Conservation (phyloP, 2,888 invertebrate genomes). For the Yponomeuta evonymella region DNA sequence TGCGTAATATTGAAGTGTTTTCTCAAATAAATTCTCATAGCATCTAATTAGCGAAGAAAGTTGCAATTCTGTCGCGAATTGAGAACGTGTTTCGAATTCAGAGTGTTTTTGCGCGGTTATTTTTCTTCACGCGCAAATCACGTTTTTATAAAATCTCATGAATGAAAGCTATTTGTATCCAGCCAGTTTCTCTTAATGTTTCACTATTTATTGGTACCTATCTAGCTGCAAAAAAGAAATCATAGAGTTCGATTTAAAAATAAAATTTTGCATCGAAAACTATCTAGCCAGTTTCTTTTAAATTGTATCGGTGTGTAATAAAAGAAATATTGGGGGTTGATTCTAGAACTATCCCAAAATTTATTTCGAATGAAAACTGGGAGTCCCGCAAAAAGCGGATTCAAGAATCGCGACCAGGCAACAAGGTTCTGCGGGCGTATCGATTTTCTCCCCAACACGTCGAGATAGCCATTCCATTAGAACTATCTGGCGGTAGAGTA, state of each 20-base stretch:
- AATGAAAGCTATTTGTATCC: background rate
- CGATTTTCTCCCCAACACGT: background rate
- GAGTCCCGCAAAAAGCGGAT: background rate
- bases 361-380: no score
- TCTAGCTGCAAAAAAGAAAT: no score
- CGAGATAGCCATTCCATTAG: constrained; percentile 1
- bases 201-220: no score
- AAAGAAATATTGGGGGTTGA: no score
- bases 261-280: no score
- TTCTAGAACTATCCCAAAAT: no score
- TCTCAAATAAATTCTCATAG: background rate
- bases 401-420: background rate
- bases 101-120: background rate
- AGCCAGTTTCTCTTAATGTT: no score
- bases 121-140: background rate
- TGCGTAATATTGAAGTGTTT: background rate
- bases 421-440: background rate
- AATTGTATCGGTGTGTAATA: no score
- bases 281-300: no score
- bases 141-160: background rate
- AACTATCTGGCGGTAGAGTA: background rate
- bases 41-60: background rate
- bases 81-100: background rate
- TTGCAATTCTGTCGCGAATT: background rate
- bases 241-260: no score